Evolutionary conservation across 2,888 invertebrate genomes (phyloP).

Genomic region (Pseudoips prasinana): DNA sequence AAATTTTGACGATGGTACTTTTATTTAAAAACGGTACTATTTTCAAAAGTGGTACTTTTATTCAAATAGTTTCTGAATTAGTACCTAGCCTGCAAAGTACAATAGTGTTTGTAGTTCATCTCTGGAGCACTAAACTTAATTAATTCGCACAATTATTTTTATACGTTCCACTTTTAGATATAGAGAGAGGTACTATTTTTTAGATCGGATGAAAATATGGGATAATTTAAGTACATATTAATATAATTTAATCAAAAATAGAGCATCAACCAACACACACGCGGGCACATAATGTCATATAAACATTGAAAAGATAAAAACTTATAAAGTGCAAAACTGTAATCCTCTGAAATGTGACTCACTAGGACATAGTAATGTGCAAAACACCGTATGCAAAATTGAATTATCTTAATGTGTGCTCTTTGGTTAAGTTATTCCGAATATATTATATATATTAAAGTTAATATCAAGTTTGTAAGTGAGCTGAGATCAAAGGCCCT

Average conservation of each 20-base stretch:
- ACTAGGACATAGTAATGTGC: no score
- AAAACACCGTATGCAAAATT: not conserved
- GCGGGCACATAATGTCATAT: no score
- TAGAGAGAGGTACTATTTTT: constrained; percentile 25
- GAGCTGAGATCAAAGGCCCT: constrained; percentile 23
- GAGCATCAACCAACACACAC: no score
- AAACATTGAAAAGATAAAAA: no score
- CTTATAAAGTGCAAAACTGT: no score
- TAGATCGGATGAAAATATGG: constrained; percentile 3
- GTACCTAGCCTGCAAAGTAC: constrained; percentile 69
- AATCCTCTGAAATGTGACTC: no score
- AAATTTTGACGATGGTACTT: no score
- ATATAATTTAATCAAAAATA: constrained; percentile 10
- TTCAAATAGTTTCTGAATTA: constrained; percentile 25
- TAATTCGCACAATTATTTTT: constrained; percentile 40
- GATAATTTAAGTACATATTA: constrained; percentile 5
- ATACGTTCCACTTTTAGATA: constrained; percentile 16
- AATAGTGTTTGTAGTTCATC: constrained; percentile 55
- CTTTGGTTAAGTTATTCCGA: constrained; percentile 11
- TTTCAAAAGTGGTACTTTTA: constrained; percentile 10
- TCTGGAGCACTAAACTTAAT: constrained; percentile 35
- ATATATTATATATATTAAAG: constrained; percentile 13
- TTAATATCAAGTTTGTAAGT: constrained; percentile 19
- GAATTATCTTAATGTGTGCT: constrained; percentile 15
- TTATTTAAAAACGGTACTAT: constrained; percentile 15